Conservation (phyloP, 1,140 invertebrate genomes). For the Bombus huntii region DNA sequence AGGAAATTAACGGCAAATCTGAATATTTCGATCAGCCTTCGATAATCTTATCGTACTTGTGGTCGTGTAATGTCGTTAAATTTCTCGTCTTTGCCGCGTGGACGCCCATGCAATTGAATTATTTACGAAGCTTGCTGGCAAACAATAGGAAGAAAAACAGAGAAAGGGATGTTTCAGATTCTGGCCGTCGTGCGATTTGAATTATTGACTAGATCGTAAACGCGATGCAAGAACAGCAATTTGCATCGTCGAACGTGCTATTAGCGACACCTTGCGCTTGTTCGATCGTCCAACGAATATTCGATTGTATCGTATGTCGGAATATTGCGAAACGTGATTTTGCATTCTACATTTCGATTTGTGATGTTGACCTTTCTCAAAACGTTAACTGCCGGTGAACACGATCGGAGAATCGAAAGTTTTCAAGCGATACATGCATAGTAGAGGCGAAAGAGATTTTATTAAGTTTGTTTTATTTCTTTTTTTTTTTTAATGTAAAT, state of each 20-base stretch:
- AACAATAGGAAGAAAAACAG: conserved; percentile 13
- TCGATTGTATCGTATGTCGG: neutral
- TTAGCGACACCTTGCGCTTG: conserved; percentile 26
- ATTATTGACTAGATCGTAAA: conserved; percentile 14
- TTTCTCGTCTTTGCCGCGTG: neutral
- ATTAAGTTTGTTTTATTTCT: neutral
- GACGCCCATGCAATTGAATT: conserved; percentile 12
- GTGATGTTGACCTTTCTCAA: neutral
- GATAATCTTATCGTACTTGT: neutral
- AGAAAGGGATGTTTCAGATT: conserved; percentile 6
- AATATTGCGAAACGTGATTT: neutral
- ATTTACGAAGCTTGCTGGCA: conserved; percentile 13
- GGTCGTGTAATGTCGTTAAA: neutral
- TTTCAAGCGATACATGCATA: too few species aligned
- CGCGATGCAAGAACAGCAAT: conserved; percentile 13
- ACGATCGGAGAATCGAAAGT: neutral
- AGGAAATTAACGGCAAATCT: neutral
- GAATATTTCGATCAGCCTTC: neutral
- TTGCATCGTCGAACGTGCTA: conserved; percentile 28
- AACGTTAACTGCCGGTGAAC: neutral
- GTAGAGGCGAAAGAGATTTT: neutral
- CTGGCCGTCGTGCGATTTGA: conserved; percentile 12
- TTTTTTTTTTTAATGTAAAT: too few species aligned
- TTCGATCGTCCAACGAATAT: neutral
- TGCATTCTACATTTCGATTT: neutral